Conservation (phyloP, 2,888 invertebrate genomes). For the Rhamnusium bicolor region DNA sequence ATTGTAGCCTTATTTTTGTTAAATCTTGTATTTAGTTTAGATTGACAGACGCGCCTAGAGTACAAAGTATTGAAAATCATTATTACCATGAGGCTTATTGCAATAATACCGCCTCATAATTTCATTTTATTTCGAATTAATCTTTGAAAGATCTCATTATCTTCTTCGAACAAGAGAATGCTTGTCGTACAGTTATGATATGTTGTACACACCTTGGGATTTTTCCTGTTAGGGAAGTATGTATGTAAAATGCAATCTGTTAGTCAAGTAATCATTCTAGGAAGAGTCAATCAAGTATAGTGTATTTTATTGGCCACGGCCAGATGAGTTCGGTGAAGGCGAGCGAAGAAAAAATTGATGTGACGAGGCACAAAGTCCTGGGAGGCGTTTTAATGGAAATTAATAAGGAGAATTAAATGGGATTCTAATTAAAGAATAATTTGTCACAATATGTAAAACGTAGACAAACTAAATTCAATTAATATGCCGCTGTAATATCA, state of each 20-base stretch:
- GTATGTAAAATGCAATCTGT: slow-evolving; percentile 13
- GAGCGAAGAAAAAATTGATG: slow-evolving; percentile 2
- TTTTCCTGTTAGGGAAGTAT: slow-evolving; percentile 19
- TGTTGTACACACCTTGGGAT: not conserved
- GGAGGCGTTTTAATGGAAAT: slow-evolving; percentile 9
- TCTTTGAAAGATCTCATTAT: not conserved
- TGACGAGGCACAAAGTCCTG: slow-evolving; percentile 9
- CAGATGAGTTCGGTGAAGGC: slow-evolving; percentile 1
- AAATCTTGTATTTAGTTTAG: too few relatives aligned
- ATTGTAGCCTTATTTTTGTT: too few relatives aligned
- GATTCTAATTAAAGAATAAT: slow-evolving; percentile 6
- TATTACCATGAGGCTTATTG: too few relatives aligned
- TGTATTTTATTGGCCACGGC: slow-evolving; percentile 12
- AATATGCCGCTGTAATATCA: not conserved
- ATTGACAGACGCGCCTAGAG: too few relatives aligned
- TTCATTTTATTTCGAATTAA: not conserved
- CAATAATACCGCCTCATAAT: not conserved
- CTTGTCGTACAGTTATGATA: not conserved
- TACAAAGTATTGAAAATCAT: not conserved
- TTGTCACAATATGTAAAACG: not conserved
- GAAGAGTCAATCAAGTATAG: slow-evolving; percentile 26
- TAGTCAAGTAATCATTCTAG: slow-evolving; percentile 22
- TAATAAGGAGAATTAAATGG: not conserved
- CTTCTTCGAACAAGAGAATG: not conserved
- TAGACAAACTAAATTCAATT: not conserved